Evolutionary conservation across 2,113 vertebrate species (phyloP).

Genomic region (Cettia cetti): DNA sequence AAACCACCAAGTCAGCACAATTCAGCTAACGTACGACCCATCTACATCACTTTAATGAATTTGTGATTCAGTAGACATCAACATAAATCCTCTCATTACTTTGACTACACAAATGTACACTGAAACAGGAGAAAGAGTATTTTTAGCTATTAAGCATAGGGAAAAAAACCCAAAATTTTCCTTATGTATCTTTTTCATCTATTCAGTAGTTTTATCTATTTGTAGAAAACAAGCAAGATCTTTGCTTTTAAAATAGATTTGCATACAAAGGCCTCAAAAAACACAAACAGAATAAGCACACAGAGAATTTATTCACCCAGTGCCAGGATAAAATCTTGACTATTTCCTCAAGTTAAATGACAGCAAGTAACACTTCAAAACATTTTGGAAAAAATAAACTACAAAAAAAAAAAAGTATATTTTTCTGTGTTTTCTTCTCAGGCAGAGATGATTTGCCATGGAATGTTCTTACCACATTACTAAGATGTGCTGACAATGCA

Average conservation of each 20-base stretch:
- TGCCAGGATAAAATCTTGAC: neutral
- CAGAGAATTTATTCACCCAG: neutral
- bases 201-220: neutral
- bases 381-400: neutral
- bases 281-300: neutral
- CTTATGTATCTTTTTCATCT: neutral
- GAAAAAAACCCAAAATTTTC: neutral
- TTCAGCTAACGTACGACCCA: neutral
- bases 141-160: neutral
- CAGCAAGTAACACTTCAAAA: neutral
- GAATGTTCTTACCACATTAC: neutral
- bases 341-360: neutral
- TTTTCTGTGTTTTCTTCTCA: neutral
- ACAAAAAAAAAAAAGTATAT: neutral
- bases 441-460: neutral
- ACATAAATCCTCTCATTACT: neutral
- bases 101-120: neutral
- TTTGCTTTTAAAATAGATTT: neutral
- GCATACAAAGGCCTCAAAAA: neutral
- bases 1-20: neutral
- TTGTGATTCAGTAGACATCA: fast-evolving
- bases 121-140: neutral
- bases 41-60: neutral
- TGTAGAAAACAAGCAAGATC: neutral
- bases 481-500: neutral